Evolutionary conservation across 53 echinoderm and acorn worm species (phyloP).

Genomic region (Zoroaster sp.): DNA sequence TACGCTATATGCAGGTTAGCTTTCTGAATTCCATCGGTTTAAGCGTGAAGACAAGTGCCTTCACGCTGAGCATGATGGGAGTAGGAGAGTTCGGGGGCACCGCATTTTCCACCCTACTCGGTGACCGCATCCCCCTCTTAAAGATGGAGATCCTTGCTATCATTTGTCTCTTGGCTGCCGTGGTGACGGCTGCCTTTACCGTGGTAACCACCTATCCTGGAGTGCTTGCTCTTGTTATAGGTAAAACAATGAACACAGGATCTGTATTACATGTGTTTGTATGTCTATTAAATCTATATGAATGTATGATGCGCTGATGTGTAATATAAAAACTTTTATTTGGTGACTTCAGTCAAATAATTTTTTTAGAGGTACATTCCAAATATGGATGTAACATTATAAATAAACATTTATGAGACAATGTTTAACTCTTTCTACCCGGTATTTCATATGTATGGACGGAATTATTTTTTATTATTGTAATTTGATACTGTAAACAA

Average conservation of each 20-base stretch:
- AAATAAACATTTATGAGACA: too few relatives aligned
- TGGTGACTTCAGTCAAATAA: too few relatives aligned
- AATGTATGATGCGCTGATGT: too few relatives aligned
- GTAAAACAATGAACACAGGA: conserved; percentile 15
- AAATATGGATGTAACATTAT: too few relatives aligned
- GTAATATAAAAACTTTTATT: too few relatives aligned
- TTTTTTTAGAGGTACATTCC: too few relatives aligned
- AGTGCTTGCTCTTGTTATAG: conserved; percentile 49
- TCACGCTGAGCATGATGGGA: conserved; percentile 55
- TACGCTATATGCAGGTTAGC: conserved; percentile 44
- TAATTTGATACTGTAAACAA: too few relatives aligned
- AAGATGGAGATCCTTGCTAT: conserved; percentile 44
- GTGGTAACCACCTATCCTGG: conserved; percentile 30
- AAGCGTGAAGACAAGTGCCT: conserved; percentile 54
- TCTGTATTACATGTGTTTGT: not conserved
- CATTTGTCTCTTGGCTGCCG: conserved; percentile 1
- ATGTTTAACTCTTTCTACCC: too few relatives aligned
- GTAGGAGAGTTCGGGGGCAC: conserved; percentile 48
- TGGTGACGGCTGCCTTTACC: conserved; percentile 7
- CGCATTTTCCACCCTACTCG: conserved; percentile 3
- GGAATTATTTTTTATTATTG: too few relatives aligned
- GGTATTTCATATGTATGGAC: too few relatives aligned
- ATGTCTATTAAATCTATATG: too few relatives aligned
- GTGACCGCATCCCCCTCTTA: conserved; percentile 46
- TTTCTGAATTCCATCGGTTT: conserved; percentile 52